Conservation (phyloP, 2,113 vertebrate genomes). For the Pituophis catenifer region DNA sequence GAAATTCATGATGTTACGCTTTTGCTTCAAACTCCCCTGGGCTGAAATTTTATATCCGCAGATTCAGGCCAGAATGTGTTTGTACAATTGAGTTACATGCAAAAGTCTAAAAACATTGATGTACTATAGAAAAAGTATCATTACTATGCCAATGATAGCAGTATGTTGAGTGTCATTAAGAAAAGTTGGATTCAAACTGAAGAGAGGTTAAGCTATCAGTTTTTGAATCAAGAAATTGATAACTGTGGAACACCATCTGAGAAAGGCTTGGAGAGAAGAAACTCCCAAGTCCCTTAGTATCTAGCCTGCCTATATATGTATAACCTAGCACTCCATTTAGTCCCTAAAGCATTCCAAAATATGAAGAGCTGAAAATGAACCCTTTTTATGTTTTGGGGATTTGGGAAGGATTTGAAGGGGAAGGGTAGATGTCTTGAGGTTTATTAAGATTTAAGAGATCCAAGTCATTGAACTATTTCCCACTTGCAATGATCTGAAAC, state of each 20-base stretch:
- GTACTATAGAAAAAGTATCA: conserved; percentile 62
- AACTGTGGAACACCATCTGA: not conserved
- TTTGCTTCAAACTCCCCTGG: conserved; percentile 56
- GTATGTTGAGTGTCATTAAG: conserved; percentile 29
- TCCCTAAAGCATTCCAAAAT: not conserved
- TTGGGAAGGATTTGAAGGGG: not conserved
- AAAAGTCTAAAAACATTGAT: conserved; percentile 56
- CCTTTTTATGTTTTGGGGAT: not conserved
- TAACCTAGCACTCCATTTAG: not conserved
- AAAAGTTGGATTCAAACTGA: not conserved
- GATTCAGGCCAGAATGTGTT: conserved; percentile 58
- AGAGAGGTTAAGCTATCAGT: not conserved
- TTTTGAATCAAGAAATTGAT: not conserved
- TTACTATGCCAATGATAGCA: conserved; percentile 44
- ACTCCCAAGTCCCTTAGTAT: not conserved
- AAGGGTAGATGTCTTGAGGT: not conserved
- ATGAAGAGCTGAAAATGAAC: not conserved
- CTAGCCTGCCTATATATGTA: not conserved
- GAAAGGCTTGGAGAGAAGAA: not conserved
- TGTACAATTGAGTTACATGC: conserved; percentile 43
- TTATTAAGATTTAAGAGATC: not conserved
- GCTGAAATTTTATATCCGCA: conserved; percentile 59
- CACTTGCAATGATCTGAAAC: not conserved
- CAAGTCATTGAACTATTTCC: not conserved
- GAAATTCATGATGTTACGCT: conserved; percentile 51